These are phyloP conservation scores for Drosophila ercepeae DNA, from an alignment of 1,140 invertebrate species.

Conservation along the genomic window DNA sequence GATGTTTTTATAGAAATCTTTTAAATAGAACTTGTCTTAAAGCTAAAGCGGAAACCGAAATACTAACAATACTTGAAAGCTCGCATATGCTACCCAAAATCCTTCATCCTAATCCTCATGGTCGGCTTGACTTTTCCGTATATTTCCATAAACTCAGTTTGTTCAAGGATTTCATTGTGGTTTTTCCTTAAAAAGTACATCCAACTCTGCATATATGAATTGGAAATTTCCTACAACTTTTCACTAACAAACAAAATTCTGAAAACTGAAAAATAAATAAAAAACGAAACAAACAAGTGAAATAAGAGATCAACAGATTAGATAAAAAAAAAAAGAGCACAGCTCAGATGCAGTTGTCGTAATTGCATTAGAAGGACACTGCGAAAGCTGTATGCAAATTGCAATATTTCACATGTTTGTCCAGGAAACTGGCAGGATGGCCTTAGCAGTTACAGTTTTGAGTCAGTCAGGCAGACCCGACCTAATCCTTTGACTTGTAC, in stretches of 20 bases:
- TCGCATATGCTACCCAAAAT: slow-evolving; percentile 45
- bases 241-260: too few species aligned
- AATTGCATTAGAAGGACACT: slow-evolving; percentile 56
- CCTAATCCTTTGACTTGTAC: slow-evolving; percentile 35
- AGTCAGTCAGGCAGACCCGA: slow-evolving; percentile 1
- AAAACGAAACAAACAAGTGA: slow-evolving; percentile 32
- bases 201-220: slow-evolving; percentile 67
- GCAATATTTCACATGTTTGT: slow-evolving; percentile 46
- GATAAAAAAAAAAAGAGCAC: slow-evolving; percentile 8
- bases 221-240: slow-evolving; percentile 25
- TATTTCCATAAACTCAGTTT: slow-evolving; percentile 10
- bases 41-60: slow-evolving; percentile 22
- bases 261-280: too few species aligned
- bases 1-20: neutral
- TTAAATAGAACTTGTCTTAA: neutral
- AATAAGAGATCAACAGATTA: slow-evolving; percentile 34
- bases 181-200: slow-evolving; percentile 35
- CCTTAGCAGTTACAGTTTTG: slow-evolving; percentile 22
- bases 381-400: slow-evolving; percentile 36
- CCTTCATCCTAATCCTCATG: slow-evolving; percentile 37
- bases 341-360: slow-evolving; percentile 25
- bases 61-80: slow-evolving; percentile 42
- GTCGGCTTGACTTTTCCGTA: slow-evolving; percentile 33
- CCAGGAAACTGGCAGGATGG: neutral
- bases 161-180: slow-evolving; percentile 22